Conservation (phyloP, 2,888 invertebrate genomes). For the Meloe dianella region DNA sequence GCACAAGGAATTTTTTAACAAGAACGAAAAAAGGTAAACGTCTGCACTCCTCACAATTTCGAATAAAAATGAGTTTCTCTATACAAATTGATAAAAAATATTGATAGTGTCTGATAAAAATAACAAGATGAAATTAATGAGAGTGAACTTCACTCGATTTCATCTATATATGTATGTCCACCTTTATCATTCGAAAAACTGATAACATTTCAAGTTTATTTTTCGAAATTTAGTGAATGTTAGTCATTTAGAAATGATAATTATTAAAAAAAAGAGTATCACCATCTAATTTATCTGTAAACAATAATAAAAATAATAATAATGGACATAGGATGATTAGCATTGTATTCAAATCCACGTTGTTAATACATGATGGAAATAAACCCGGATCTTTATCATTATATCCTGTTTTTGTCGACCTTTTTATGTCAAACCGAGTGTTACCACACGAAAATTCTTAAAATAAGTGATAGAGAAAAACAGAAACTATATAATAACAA, state of each 20-base stretch:
- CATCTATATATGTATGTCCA: background rate
- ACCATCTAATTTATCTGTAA: background rate
- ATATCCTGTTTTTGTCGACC: background rate
- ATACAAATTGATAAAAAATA: background rate
- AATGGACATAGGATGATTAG: background rate
- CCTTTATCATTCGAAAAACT: background rate
- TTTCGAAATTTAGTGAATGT: background rate
- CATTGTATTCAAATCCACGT: background rate
- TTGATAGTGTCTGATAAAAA: background rate
- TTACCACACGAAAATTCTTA: too few relatives aligned
- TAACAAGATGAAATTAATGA: background rate
- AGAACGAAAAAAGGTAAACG: too few relatives aligned
- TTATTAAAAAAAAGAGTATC: too few relatives aligned
- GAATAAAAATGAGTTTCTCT: background rate
- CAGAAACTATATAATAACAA: background rate
- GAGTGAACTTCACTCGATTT: background rate
- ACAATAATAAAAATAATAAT: background rate
- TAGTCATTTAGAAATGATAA: too few relatives aligned
- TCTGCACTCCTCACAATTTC: background rate
- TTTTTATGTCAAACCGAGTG: background rate
- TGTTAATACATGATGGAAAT: conserved; percentile 1
- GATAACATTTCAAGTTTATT: background rate
- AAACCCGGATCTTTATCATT: background rate
- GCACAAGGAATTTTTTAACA: background rate
- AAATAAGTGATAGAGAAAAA: too few relatives aligned